These are phyloP conservation scores for Palloptera scutellata DNA, from an alignment of 2,888 invertebrate species.

Conservation along the genomic window DNA sequence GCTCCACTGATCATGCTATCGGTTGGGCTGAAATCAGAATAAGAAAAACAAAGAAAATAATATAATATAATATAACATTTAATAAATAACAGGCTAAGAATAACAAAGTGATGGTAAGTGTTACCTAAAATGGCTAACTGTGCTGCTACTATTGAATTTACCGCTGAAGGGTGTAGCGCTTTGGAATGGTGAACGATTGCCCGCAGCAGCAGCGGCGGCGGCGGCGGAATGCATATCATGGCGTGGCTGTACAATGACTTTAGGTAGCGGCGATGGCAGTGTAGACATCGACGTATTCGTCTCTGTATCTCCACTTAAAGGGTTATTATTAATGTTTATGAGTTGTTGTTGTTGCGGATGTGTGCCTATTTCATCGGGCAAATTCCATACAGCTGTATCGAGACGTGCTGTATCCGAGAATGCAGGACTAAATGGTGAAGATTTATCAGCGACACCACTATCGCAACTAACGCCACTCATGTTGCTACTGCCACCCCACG, in stretches of 20 bases:
- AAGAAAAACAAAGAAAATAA: conserved; percentile 23
- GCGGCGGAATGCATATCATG: conserved; percentile 45
- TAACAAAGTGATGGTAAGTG: neutral
- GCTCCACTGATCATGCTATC: conserved; percentile 44
- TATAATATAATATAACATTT: conserved; percentile 1
- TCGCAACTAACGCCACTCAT: neutral
- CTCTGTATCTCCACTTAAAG: conserved; percentile 24
- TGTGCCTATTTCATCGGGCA: conserved; percentile 42
- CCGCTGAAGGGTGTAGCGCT: conserved; percentile 39
- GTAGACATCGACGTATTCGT: conserved; percentile 22
- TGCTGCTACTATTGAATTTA: conserved; percentile 29
- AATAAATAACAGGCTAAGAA: conserved; percentile 24
- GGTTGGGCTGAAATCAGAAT: conserved; percentile 47
- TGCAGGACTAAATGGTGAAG: conserved; percentile 15
- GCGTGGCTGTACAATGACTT: conserved; percentile 57
- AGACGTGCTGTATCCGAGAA: conserved; percentile 16
- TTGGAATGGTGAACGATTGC: conserved; percentile 62
- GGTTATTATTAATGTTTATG: conserved; percentile 30
- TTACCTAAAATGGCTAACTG: conserved; percentile 38
- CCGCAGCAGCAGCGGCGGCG: conserved; percentile 33
- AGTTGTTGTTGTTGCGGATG: conserved; percentile 10
- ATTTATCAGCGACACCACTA: conserved; percentile 10
- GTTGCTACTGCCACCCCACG: conserved; percentile 1
- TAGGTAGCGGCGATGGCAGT: conserved; percentile 52
- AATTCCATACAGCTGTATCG: conserved; percentile 22